phyloP scores from a whole-genome alignment of 2,888 invertebrate species.

The Cheilosia pagana region DNA sequence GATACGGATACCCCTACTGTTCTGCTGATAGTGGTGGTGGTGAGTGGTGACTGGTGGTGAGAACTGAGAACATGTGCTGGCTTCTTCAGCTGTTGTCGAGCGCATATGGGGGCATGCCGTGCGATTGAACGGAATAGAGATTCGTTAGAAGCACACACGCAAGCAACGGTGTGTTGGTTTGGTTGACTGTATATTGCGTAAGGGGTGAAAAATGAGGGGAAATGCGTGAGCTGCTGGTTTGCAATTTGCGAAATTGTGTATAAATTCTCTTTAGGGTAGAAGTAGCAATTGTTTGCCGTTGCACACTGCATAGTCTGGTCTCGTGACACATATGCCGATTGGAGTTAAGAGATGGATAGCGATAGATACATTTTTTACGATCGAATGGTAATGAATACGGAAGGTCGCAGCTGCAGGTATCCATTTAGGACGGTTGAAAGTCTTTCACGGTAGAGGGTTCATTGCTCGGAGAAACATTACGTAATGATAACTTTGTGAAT shows the following conservation, averaged over 20 bases:
- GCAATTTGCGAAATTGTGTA: slow-evolving; percentile 38
- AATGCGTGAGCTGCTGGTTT: slow-evolving; percentile 28
- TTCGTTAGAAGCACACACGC: slow-evolving; percentile 37
- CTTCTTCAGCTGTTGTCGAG: slow-evolving; percentile 62
- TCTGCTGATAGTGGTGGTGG: slow-evolving; percentile 23
- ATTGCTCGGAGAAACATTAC: not conserved
- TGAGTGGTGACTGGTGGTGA: slow-evolving; percentile 7
- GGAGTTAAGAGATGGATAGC: not conserved
- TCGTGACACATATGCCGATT: slow-evolving; percentile 12
- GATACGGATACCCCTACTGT: slow-evolving; percentile 53
- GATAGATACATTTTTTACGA: not conserved
- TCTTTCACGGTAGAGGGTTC: not conserved
- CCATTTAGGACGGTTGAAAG: not conserved
- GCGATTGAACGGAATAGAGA: slow-evolving; percentile 49
- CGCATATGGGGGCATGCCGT: slow-evolving; percentile 28
- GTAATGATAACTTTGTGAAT: too few relatives aligned
- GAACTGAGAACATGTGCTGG: slow-evolving; percentile 44
- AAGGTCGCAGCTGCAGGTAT: slow-evolving; percentile 1
- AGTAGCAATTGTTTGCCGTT: slow-evolving; percentile 34
- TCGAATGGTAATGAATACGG: not conserved
- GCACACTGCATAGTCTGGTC: slow-evolving; percentile 14
- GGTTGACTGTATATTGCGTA: slow-evolving; percentile 10
- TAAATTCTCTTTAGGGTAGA: slow-evolving; percentile 65
- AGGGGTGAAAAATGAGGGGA: slow-evolving; percentile 39
- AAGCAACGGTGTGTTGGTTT: slow-evolving; percentile 32